phyloP scores from a whole-genome alignment of 2,113 vertebrate species.

The Hemiscyllium ocellatum region DNA sequence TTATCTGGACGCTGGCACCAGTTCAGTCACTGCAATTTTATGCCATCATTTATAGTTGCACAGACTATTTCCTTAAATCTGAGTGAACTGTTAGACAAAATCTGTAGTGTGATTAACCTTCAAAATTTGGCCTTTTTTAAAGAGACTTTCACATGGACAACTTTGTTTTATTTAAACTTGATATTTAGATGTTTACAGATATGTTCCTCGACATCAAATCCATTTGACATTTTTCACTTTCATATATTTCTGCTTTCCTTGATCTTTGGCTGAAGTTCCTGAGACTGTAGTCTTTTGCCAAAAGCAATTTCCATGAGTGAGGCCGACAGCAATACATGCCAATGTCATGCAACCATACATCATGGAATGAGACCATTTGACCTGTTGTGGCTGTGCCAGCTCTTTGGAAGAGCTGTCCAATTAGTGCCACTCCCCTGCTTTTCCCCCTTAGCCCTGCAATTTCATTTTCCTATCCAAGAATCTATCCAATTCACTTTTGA shows the following conservation, averaged over 20 bases:
- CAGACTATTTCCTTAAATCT: not conserved
- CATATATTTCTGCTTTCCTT: not conserved
- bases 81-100: not conserved
- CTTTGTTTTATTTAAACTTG: not conserved
- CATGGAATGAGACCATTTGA: not conserved
- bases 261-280: not conserved
- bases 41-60: not conserved
- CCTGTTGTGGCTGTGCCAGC: not conserved
- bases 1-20: not conserved
- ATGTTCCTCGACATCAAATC: not conserved
- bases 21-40: not conserved
- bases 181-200: not conserved
- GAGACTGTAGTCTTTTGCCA: not conserved
- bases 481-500: not conserved
- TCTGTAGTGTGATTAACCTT: not conserved
- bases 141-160: not conserved
- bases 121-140: too few species aligned
- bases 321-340: not conserved
- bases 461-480: not conserved
- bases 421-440: not conserved
- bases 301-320: not conserved
- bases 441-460: not conserved
- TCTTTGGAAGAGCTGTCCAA: not conserved
- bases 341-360: not conserved
- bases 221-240: not conserved